Evolutionary conservation across 2,888 invertebrate genomes (phyloP), one percentile per base, ranked within the genome.

Genomic region (Caprella mutica): DNA sequence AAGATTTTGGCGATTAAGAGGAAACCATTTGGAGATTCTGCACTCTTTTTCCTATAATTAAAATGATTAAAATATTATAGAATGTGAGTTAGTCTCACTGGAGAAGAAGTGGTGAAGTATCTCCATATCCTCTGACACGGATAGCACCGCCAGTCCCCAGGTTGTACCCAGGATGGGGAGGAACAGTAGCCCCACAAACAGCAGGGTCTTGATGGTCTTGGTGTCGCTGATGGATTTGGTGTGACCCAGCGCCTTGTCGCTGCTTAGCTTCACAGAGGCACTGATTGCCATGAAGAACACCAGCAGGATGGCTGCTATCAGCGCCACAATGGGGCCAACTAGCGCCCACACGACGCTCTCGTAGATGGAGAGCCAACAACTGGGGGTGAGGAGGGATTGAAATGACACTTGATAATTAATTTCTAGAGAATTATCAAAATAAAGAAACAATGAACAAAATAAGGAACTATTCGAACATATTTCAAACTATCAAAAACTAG

Each of bases 261-360:
- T 90, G 70, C 91, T 83, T 1, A 91, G 78, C 1, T 90, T 87
- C 70, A 92, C 91, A 26, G 92, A 92, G 0, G 93, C 93, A 65
- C 86, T 80, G 3, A 93, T 83, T 30, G 91, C 90, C 63, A 91
- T 80, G 14, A 89, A 81, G 17, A 93, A 80, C 65, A 87, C 84
- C 27, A 83, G 77, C 4, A 93, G 77, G 69, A 89, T 90, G 5
- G 85, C 80, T 27, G 81, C 73, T 0, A 89, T 86, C 69, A 86
- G 81, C 59, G 83, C 78, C 30, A 83, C 85, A 29, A 92, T 84
- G 5, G 96, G 94, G 3, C 90, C 88, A 66, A 94, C 89, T 68
- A 94, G 80, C 76, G 92, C 88, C 94, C 94, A 96, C 43, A 94
- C 86, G 23, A 93, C 88, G 23, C 86, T 84, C 72, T 93, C 92